Percentiles rank a stretch among this genome's conserved stretches.
phyloP scores from a whole-genome alignment of 1,140 invertebrate species.

The Penaeus chinensis region DNA sequence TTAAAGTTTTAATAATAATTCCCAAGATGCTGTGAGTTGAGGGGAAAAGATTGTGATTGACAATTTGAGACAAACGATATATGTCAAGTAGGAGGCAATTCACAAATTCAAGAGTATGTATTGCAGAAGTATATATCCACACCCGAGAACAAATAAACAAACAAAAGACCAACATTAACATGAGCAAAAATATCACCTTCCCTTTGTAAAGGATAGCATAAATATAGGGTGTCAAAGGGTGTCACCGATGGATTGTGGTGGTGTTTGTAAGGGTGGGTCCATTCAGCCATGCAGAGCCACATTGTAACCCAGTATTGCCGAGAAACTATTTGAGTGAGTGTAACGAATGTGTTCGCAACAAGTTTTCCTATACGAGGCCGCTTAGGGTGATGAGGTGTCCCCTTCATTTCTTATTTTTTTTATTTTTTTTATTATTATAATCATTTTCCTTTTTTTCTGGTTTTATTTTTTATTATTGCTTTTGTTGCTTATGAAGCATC shows the following conservation, averaged over 20 bases:
- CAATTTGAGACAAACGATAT: too few species aligned
- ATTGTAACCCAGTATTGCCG: slow-evolving; percentile 61
- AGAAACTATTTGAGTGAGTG: slow-evolving; percentile 51
- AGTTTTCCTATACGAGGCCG: slow-evolving; percentile 59
- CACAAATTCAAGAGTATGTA: too few species aligned
- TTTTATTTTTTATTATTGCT: slow-evolving; percentile 31
- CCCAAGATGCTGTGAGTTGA: too few species aligned
- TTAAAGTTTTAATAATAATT: too few species aligned
- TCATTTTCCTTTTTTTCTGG: not conserved
- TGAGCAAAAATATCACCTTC: too few species aligned
- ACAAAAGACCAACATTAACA: too few species aligned
- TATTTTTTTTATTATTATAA: not conserved
- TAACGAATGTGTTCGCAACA: slow-evolving; percentile 58
- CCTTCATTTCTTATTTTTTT: not conserved
- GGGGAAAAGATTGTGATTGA: too few species aligned
- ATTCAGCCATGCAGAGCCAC: slow-evolving; percentile 25
- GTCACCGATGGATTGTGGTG: slow-evolving; percentile 11
- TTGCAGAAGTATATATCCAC: too few species aligned
- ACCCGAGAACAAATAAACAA: too few species aligned
- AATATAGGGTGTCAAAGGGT: too few species aligned
- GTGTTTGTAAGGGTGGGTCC: slow-evolving; percentile 9
- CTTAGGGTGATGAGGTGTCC: slow-evolving; percentile 44
- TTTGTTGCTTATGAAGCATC: slow-evolving; percentile 54
- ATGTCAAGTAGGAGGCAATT: too few species aligned
- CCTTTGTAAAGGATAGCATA: too few species aligned